Base-by-base conservation (phyloP, 2,888 invertebrate species). In the Rhagonycha fulva region DNA sequence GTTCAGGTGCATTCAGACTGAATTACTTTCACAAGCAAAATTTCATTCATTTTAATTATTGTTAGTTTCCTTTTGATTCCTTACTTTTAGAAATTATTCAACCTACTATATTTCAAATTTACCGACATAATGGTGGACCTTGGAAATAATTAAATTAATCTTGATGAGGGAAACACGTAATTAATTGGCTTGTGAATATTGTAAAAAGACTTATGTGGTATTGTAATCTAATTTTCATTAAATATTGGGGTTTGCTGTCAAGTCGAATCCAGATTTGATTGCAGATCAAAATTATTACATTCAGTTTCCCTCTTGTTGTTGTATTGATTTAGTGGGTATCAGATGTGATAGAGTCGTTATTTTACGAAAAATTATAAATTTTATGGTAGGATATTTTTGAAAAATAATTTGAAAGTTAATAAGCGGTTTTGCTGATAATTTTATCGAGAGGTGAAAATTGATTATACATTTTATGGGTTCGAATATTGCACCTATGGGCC, bases 401-500 rank as follows among this genome's bases (percentile, higher is more conserved):
- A n/a, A 32, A 32, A 32, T 47, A 47, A 47, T 47, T 47, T 5
- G n/a, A n/a, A n/a, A 47, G 47, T 9, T 47, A 47, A 23, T 66
- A 24, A 24, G 24, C 63, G 12, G 23, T 24, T 66, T 12, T n/a
- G 24, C 4, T n/a, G 24, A 71, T 62, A 71, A 62, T 61, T n/a
- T 73, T 68, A 72, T 67, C 32, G 67, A 23, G 14, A 74, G 76
- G 74, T 78, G 70, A 68, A 67, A 76, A 71, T 71, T 74, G 76
- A 78, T 78, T 78, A 78, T 72, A 77, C 72, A 61, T 75, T 74
- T 76, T 76, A 73, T 72, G 63, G 68, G 71, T 70, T 68, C 68
- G 71, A 74, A 73, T 70, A 76, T 77, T 75, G 77, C 75, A 77
- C 77, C 75, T 77, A 77, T 76, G 76, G 74, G 70, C 74, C 68